Evolutionary conservation across 2,797 vertebrate species (phyloP), one percentile per base, ranked within the genome.

Genomic region (Takifugu rubripes): DNA sequence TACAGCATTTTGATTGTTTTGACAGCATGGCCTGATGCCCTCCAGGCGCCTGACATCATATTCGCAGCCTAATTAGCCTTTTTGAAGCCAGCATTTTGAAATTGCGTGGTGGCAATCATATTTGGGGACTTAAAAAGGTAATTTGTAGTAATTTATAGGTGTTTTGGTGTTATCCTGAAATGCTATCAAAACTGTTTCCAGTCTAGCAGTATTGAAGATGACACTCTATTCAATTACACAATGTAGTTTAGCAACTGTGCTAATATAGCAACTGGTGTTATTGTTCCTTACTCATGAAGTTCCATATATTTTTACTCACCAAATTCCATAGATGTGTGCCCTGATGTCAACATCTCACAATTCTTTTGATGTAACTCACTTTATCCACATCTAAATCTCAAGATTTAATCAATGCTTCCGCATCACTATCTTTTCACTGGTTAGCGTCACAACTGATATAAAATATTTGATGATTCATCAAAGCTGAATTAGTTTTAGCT

Each of bases 51-150:
- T 68, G 52, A 69, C 64, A 69, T 70, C 17, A 52, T 62, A 51
- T 71, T 21, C 56, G 69, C 59, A 53, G 48, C 53, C 25, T 54
- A 69, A 74, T 73, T 69, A 63, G 1, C 21, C 62, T 58, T 45
- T 10, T 44, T 17, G 25, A 40, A 40, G 36, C 21, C 12, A 14
- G 11, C 10, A 14, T 12, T 10, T 14, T 12, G 12, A 40, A 40
- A 40, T 12, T 40, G 8, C 2, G 10, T 40, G 9, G 12, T 40
- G 36, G 40, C 12, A 6, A 40, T 40, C 36, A 12, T 40, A 40
- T 40, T 40, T 40, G 12, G 12, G 36, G 36, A 10, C 31, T 33
- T 33, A 33, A 9, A 10, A 33, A 33, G 2, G 31, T 21, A 21
- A 21, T 21, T 21, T 21, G 21, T 21, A 21, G 27, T 5, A 4